Evolutionary conservation across 2,797 vertebrate genomes (phyloP), one percentile per base, ranked within the genome.

Genomic region (Siniperca undulata): DNA sequence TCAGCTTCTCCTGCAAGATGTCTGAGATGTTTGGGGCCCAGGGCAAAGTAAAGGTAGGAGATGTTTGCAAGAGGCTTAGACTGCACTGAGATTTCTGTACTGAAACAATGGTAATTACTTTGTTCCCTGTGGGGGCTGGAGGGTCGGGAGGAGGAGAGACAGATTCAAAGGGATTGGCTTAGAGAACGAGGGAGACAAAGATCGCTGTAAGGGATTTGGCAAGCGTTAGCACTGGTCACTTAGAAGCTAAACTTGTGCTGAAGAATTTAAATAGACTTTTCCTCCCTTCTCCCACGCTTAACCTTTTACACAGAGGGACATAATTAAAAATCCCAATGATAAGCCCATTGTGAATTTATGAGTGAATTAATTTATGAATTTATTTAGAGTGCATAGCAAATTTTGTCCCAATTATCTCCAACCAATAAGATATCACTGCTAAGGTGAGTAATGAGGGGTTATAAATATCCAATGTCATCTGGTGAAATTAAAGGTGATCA

Each of bases 321-420:
- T 86, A 87, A 92, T 90, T 85, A 84, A 78, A 86, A 91, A 84
- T 81, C 76, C 75, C 75, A 86, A 82, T 81, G 77, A 86, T 70
- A 72, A 88, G 77, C 62, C 74, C 38, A 82, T 74, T 84, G 87
- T 80, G 82, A 91, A 88, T 91, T 90, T 89, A 85, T 90, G 90
- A 91, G n/a, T n/a, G n/a, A n/a, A n/a, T n/a, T n/a, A n/a, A n/a
- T n/a, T n/a, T n/a, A n/a, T n/a, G n/a, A n/a, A n/a, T n/a, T n/a
- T n/a, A n/a, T n/a, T n/a, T n/a, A n/a, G n/a, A n/a, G n/a, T n/a
- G n/a, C n/a, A 89, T 85, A 85, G 78, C 75, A 88, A 78, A 91
- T 91, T 88, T 84, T 56, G 77, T 90, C 70, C 74, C 80, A 91
- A 85, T 93, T 87, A 92, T 84, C 78, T 77, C 48, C 48, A 9